phyloP scores from a whole-genome alignment of 2,113 vertebrate species.

The Castor canadensis region DNA sequence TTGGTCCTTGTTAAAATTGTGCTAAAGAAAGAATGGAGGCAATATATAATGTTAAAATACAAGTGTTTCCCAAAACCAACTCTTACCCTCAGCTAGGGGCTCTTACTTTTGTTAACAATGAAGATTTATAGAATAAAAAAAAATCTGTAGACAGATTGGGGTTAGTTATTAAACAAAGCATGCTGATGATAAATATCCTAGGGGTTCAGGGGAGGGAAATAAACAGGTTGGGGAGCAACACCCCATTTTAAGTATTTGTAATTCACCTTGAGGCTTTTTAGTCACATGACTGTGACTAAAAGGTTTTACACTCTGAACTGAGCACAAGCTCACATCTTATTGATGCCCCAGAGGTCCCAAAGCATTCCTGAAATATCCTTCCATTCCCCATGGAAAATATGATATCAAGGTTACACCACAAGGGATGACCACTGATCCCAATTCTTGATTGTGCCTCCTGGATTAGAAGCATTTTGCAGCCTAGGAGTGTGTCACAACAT shows the following conservation, averaged over 20 bases:
- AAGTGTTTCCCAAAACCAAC: not conserved
- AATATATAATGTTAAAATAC: not conserved
- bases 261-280: not conserved
- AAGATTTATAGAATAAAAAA: not conserved
- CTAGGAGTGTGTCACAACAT: slow-evolving; percentile 83
- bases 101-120: not conserved
- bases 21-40: not conserved
- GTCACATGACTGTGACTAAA: not conserved
- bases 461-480: slow-evolving; percentile 85
- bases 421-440: slow-evolving; percentile 71
- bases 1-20: not conserved
- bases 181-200: not conserved
- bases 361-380: not conserved
- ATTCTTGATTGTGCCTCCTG: slow-evolving; percentile 75
- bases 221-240: too few species aligned
- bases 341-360: not conserved
- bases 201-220: not conserved
- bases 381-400: not conserved
- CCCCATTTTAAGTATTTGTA: not conserved
- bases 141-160: not conserved
- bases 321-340: not conserved
- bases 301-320: not conserved
- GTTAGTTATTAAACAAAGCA: not conserved
- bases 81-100: not conserved
- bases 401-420: fast-evolving